phyloP scores from a whole-genome alignment of 2,888 invertebrate genomes.

The Lissocephala sabroskyi region DNA sequence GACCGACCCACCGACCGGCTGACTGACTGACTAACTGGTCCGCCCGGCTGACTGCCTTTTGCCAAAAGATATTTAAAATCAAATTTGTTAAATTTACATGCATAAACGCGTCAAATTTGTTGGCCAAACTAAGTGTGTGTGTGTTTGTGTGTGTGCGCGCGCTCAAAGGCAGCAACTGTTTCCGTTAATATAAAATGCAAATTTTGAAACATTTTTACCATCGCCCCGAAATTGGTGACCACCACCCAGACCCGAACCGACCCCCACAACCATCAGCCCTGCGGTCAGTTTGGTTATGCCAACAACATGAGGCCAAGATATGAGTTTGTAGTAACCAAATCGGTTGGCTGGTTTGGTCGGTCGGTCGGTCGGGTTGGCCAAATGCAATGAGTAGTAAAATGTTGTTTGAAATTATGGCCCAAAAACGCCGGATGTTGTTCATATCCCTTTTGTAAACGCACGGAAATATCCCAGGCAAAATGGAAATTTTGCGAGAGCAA shows the following conservation, averaged over 20 bases:
- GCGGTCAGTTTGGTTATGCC: conserved; percentile 53
- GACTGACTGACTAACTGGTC: neutral
- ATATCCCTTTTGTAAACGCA: conserved; percentile 68
- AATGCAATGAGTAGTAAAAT: conserved; percentile 66
- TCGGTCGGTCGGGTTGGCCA: conserved; percentile 27
- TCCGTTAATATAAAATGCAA: conserved; percentile 68
- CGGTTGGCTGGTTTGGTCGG: conserved; percentile 24
- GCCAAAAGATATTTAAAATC: conserved; percentile 62
- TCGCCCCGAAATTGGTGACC: conserved; percentile 34
- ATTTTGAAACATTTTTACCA: conserved; percentile 57
- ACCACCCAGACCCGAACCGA: neutral
- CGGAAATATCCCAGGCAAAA: conserved; percentile 57
- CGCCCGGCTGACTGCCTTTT: conserved; percentile 18
- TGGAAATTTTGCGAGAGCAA: conserved; percentile 35
- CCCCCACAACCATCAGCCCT: conserved; percentile 15
- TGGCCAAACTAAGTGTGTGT: conserved; percentile 43
- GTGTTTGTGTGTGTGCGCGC: conserved; percentile 24
- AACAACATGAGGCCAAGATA: conserved; percentile 41
- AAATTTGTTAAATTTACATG: conserved; percentile 65
- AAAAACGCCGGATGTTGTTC: conserved; percentile 64
- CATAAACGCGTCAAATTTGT: conserved; percentile 65
- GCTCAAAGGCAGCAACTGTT: conserved; percentile 67
- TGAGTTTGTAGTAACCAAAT: conserved; percentile 65
- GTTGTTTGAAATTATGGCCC: conserved; percentile 59
- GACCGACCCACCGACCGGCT: conserved; percentile 10